Base-by-base conservation (phyloP, 30 jellyfish, hydroid and myxozoan species). In the Aurelia sp. region DNA sequence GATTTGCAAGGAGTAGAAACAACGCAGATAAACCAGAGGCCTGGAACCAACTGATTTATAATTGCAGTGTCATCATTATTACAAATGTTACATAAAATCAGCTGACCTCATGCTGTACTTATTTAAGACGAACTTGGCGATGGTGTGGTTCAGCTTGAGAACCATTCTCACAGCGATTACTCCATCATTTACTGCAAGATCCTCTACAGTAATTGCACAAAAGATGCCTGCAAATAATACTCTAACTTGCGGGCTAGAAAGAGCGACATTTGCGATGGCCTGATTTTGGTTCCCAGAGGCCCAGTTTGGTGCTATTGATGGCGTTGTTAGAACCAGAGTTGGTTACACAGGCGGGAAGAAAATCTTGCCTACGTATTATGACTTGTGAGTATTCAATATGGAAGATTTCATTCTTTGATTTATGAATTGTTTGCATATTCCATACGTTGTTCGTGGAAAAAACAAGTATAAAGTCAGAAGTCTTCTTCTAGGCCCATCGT, bases 231-330 rank as follows among this genome's bases (percentile, higher is more conserved):
- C 88, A 19, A 78, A 73, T 23, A 71, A 62, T 51, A 61, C 90
- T 6, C 22, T 86, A 17, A 59, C 67, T 51, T 86, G 96, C 33
- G 86, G 66, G 57, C 88, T 86, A 21, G 78, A 78, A 60, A 84
- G 72, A 72, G 98, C 98, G 16, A 88, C 98, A 10, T 93, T 93
- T 75, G 98, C 96, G 20, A 93, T 93, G 98, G 87, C 96, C 87
- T 93, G 98, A 93, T 93, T 93, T 65, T 93, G 98, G 98, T 93
- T 93, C 68, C 98, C 98, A 69, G 98, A 93, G 88, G 97, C 98
- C 70, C 96, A 82, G 86, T 93, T 93, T 79, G 98, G 98, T 31
- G 59, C 90, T 64, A 90, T 95, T 17, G 79, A 76, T 47, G 98
- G 98, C 11, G 96, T 93, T 33, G 86, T 82, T 60, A 81, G 93